Conservation (phyloP, 2,113 vertebrate genomes). For the Dascyllus trimaculatus region DNA sequence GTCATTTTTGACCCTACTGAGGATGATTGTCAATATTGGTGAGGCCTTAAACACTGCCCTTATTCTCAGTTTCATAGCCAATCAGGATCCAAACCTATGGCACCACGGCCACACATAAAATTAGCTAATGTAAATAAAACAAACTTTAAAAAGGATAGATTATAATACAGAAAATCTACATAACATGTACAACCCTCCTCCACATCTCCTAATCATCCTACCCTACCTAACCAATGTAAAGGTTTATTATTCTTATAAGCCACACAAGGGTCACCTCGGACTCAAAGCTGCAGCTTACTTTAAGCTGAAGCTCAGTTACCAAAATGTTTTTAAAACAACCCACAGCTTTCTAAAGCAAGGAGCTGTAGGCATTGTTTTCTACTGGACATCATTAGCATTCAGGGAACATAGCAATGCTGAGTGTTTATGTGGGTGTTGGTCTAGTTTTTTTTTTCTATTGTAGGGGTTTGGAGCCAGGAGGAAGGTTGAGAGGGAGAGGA, state of each 20-base stretch:
- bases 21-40: slow-evolving; percentile 76
- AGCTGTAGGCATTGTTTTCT: slow-evolving; percentile 46
- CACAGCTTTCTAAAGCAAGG: slow-evolving; percentile 43
- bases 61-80: slow-evolving; percentile 36
- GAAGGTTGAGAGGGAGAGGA: slow-evolving; percentile 60
- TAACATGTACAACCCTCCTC: slow-evolving; percentile 46
- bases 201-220: slow-evolving; percentile 56
- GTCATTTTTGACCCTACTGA: slow-evolving; percentile 50
- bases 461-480: slow-evolving; percentile 70
- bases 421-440: slow-evolving; percentile 55
- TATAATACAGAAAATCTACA: slow-evolving; percentile 65
- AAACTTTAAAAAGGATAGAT: slow-evolving; percentile 61
- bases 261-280: slow-evolving; percentile 16
- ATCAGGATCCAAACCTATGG: slow-evolving; percentile 44
- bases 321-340: slow-evolving; percentile 52
- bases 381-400: slow-evolving; percentile 54
- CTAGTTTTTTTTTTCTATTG: slow-evolving; percentile 57
- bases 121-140: slow-evolving; percentile 69
- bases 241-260: slow-evolving; percentile 28
- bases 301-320: slow-evolving; percentile 39
- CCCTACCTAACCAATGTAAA: slow-evolving; percentile 28
- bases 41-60: slow-evolving; percentile 29
- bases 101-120: slow-evolving; percentile 65
- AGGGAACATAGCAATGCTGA: slow-evolving; percentile 46
- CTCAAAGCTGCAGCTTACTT: slow-evolving; percentile 48